phyloP scores from a whole-genome alignment of 2,113 vertebrate genomes.

The Lepidothrix coronata region DNA sequence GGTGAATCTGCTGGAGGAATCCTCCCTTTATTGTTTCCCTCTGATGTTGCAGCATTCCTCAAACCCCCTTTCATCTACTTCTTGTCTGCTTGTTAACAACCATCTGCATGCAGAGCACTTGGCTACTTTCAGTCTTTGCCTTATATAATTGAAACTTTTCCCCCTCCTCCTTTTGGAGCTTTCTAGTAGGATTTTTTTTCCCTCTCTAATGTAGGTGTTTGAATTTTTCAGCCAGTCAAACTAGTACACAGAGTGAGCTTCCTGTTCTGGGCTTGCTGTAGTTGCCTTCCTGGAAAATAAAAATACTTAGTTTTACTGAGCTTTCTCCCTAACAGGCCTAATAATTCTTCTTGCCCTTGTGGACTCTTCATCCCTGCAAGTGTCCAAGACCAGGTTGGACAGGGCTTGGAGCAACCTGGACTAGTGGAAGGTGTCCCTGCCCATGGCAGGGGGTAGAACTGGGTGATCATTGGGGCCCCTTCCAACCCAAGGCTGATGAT shows the following conservation, averaged over 20 bases:
- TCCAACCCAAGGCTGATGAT: background rate
- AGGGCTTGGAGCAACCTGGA: background rate
- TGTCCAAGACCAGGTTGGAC: background rate
- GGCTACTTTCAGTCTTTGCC: background rate
- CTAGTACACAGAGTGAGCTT: background rate
- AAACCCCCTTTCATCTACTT: background rate
- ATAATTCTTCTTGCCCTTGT: background rate
- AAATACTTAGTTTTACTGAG: too few species aligned
- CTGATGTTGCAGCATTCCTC: background rate
- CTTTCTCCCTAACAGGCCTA: too few species aligned
- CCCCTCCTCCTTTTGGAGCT: background rate
- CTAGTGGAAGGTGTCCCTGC: background rate
- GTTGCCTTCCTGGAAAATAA: background rate
- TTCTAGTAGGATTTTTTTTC: background rate
- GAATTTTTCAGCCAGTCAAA: background rate
- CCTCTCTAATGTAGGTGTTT: background rate
- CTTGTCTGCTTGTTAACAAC: constrained; percentile 1
- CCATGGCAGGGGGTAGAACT: background rate
- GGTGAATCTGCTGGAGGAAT: background rate
- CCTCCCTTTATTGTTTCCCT: background rate
- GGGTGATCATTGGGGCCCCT: background rate
- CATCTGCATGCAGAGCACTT: background rate
- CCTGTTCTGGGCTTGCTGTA: background rate
- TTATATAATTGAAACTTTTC: background rate
- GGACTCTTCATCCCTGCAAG: background rate